Percentiles rank a stretch among this genome's conserved stretches.
These are phyloP conservation scores for Cataglyphis albicans DNA, from an alignment of 2,888 invertebrate species.

Conservation along the genomic window DNA sequence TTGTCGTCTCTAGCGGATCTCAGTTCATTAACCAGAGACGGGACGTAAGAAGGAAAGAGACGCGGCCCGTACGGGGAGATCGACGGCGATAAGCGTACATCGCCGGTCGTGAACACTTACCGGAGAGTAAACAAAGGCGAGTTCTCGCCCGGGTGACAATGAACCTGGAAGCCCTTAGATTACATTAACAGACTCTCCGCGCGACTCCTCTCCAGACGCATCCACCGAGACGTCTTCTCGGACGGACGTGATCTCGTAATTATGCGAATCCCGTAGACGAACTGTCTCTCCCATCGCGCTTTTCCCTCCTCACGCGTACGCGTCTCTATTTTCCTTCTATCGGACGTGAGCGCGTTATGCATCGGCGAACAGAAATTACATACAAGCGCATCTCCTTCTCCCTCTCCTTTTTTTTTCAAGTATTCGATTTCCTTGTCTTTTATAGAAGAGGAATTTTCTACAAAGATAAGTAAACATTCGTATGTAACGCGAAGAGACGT, in stretches of 20 bases:
- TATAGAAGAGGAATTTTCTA: background rate
- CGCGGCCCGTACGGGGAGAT: constrained; percentile 70
- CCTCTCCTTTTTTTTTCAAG: background rate
- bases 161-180: constrained; percentile 79
- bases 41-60: constrained; percentile 73
- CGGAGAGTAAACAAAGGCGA: constrained; percentile 77
- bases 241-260: constrained; percentile 77
- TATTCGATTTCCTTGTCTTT: background rate
- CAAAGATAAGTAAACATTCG: constrained; percentile 19
- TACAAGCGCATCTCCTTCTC: constrained; percentile 3
- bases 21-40: constrained; percentile 79
- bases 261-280: constrained; percentile 76
- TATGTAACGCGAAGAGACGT: background rate
- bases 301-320: constrained; percentile 39
- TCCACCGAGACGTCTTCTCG: constrained; percentile 68
- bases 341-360: constrained; percentile 44
- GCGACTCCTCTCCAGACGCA: constrained; percentile 63
- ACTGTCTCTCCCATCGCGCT: constrained; percentile 61
- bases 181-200: constrained; percentile 69
- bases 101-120: constrained; percentile 61
- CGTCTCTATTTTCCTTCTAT: constrained; percentile 50
- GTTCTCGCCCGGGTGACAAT: constrained; percentile 81
- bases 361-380: constrained; percentile 35
- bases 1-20: constrained; percentile 59
- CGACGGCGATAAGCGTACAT: constrained; percentile 74